Conservation (phyloP, 2,113 vertebrate genomes). For the Pardalotus punctatus region DNA sequence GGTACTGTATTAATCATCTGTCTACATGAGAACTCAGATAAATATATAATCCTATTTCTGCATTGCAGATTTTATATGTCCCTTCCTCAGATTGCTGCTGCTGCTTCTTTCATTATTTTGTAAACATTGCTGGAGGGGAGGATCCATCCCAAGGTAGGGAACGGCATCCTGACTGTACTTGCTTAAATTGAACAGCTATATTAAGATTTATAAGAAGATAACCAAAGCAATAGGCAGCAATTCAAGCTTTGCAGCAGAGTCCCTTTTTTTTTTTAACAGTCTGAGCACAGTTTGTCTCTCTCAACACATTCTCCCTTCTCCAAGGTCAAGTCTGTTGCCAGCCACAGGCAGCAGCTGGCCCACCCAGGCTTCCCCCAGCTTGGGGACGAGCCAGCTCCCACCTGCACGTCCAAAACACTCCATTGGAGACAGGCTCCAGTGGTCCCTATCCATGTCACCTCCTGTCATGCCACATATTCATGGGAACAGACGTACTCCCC, state of each 20-base stretch:
- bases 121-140: background rate
- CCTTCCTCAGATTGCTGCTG: background rate
- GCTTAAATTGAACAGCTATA: background rate
- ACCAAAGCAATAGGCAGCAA: background rate
- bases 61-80: slow-evolving; percentile 6
- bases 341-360: background rate
- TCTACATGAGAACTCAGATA: slow-evolving; percentile 37
- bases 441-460: rapidly evolving
- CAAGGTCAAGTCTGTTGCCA: background rate
- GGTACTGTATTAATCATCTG: slow-evolving; percentile 41
- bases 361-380: background rate
- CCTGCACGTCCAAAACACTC: background rate
- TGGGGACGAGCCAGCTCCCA: background rate
- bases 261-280: background rate
- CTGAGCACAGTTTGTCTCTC: background rate
- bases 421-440: background rate
- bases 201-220: background rate
- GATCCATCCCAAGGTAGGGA: background rate
- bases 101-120: background rate
- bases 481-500: background rate
- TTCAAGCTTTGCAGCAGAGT: background rate
- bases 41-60: slow-evolving; percentile 44
- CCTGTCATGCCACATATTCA: background rate
- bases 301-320: background rate
- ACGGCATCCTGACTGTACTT: background rate